Percentiles rank a stretch among this genome's conserved stretches.
These are phyloP conservation scores for Colius striatus DNA, from an alignment of 2,113 vertebrate genomes.

Conservation along the genomic window DNA sequence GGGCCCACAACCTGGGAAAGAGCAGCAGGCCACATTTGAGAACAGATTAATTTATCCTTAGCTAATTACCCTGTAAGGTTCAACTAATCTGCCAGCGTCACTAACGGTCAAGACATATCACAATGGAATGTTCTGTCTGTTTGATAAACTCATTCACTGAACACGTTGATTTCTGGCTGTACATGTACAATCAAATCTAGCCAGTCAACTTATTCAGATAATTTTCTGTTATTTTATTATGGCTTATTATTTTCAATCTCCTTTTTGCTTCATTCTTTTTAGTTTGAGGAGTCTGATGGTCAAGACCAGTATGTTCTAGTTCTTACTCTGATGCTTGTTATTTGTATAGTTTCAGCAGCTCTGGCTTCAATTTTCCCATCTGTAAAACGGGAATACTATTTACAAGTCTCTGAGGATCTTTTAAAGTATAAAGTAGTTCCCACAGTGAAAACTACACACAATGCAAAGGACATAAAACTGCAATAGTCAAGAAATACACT, in stretches of 20 bases:
- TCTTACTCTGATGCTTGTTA: background rate
- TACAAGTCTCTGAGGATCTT: background rate
- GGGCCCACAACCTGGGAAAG: background rate
- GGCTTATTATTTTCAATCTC: conserved; percentile 33
- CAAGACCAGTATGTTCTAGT: background rate
- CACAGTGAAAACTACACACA: background rate
- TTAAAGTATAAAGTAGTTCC: background rate
- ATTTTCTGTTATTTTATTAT: conserved; percentile 9
- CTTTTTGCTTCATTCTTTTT: background rate
- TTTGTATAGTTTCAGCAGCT: background rate
- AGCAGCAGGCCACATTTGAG: background rate
- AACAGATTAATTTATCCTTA: conserved; percentile 59
- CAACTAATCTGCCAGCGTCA: conserved; percentile 39
- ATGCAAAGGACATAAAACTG: background rate
- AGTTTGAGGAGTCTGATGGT: background rate
- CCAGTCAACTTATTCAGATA: background rate
- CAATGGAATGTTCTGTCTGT: conserved; percentile 45
- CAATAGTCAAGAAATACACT: background rate
- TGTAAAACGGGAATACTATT: background rate
- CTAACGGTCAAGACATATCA: conserved; percentile 47
- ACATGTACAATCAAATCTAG: conserved; percentile 17
- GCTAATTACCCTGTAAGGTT: conserved; percentile 54
- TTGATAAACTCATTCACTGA: conserved; percentile 36
- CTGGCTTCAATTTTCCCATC: background rate
- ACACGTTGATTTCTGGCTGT: conserved; percentile 26